phyloP scores from a whole-genome alignment of 1,140 invertebrate species.

The Dendrolimus punctatus region DNA sequence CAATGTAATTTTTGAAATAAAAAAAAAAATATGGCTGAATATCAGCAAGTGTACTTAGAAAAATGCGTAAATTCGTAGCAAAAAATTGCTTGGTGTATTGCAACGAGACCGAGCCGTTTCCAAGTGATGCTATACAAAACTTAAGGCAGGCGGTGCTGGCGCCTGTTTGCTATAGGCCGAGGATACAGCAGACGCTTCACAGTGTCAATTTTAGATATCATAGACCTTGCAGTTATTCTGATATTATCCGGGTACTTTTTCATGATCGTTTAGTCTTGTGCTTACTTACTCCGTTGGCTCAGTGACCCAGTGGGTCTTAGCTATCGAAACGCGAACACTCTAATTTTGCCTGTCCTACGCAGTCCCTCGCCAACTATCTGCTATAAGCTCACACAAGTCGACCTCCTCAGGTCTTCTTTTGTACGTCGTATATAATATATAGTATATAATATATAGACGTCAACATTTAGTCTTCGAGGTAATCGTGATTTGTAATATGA shows the following conservation, averaged over 20 bases:
- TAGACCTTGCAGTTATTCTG: constrained; percentile 40
- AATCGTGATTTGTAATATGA: no score
- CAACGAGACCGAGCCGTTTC: constrained; percentile 30
- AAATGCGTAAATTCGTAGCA: constrained; percentile 48
- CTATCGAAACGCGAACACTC: no score
- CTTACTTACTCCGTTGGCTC: no score
- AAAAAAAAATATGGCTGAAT: constrained; percentile 23
- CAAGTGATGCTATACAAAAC: constrained; percentile 40
- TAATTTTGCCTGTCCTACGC: no score
- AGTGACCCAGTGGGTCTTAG: no score
- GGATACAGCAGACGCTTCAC: constrained; percentile 45
- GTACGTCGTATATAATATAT: no score
- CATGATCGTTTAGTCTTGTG: not conserved
- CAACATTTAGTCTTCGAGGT: no score
- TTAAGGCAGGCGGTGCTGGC: constrained; percentile 38
- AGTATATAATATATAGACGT: no score
- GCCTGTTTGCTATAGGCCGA: constrained; percentile 33
- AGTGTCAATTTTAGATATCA: constrained; percentile 51
- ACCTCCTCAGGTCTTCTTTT: no score
- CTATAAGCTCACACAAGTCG: no score
- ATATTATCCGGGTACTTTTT: constrained; percentile 22
- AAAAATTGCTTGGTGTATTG: constrained; percentile 38
- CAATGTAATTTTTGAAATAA: not conserved
- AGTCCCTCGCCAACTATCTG: no score
- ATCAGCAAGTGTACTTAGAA: constrained; percentile 22